Base-by-base conservation (phyloP, 2,113 vertebrate species). In the Oncorhynchus kisutch region DNA sequence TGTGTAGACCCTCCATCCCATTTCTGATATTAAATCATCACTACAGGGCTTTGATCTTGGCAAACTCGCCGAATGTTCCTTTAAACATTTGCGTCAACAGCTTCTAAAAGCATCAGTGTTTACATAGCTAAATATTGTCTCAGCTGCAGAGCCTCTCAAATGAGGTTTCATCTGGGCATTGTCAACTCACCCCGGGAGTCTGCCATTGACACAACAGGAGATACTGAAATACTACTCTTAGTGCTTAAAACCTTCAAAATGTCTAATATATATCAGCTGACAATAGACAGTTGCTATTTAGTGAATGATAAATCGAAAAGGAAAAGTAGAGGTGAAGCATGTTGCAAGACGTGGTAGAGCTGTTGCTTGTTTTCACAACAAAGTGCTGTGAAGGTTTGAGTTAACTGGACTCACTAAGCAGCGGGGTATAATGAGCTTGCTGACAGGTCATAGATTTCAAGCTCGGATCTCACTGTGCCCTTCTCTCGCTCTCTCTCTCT, bases 371-470 rank as follows among this genome's bases (percentile, higher is more conserved):
- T 9, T n/a, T 62, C 25, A 51, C 59, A 59, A 31, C 20, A 20
- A 71, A 77, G 45, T 74, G 71, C 67, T 49, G 72, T n/a, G 39
- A 59, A 27, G 65, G 39, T 45, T 11, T 45, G 2, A 45, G 51
- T 70, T 31, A 6, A 7, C 49, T 71, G 51, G 59, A 59, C 22
- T 73, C 45, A 27, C 48, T 31, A 57, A 73, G 34, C 76, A 78
- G 39, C 29, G 20, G 54, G 64, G 16, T 60, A 34, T 79, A 67
- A 68, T 71, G 73, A 81, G 70, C 48, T 31, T 72, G 51, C 64
- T 66, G 71, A 66, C 54, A 72, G 27, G 34, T 67, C 45, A 45
- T 8, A 7, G 29, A 71, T 79, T 74, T 77, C 29, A 73, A 48
- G 29, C 74, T 14, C 12, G 5, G 16, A 54, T 79, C 60, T 67